phyloP scores from a whole-genome alignment of 2,888 invertebrate genomes.

The Dolomedes plantarius region DNA sequence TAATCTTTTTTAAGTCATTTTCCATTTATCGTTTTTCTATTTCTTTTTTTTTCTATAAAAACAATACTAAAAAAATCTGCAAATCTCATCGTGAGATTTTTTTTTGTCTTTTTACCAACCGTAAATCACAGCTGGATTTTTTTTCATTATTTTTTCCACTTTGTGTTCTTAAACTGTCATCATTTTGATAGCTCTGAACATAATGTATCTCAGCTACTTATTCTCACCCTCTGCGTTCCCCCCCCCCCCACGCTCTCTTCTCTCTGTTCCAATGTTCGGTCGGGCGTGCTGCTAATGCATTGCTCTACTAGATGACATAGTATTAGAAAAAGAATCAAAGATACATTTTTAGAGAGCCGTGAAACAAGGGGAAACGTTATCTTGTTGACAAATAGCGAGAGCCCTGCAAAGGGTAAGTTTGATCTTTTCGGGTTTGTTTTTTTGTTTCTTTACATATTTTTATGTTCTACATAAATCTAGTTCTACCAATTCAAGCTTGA shows the following conservation, averaged over 20 bases:
- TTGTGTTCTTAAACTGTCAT: conserved; percentile 63
- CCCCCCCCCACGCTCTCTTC: neutral
- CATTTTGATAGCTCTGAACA: conserved; percentile 66
- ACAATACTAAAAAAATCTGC: conserved; percentile 43
- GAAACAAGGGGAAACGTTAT: conserved; percentile 46
- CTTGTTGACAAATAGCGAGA: conserved; percentile 67
- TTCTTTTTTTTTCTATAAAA: conserved; percentile 7
- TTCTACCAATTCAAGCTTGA: conserved; percentile 34
- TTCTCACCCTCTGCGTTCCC: conserved; percentile 12
- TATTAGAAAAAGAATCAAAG: conserved; percentile 29
- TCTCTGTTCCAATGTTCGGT: conserved; percentile 19
- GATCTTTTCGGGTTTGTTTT: neutral
- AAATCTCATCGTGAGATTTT: conserved; percentile 35
- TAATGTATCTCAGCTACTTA: conserved; percentile 67
- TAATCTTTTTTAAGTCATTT: conserved; percentile 67
- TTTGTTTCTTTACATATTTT: conserved; percentile 11
- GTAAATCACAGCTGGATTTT: conserved; percentile 34
- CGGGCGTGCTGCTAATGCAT: conserved; percentile 57
- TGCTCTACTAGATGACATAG: conserved; percentile 28
- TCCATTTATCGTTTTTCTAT: conserved; percentile 55
- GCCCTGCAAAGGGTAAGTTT: conserved; percentile 24
- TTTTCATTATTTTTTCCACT: conserved; percentile 24
- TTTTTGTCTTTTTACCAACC: conserved; percentile 39
- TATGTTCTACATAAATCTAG: conserved; percentile 8
- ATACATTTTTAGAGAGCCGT: conserved; percentile 30